Percentiles rank a stretch among this genome's conserved stretches.
phyloP scores from a whole-genome alignment of 92 coral and sea anemone genomes.

The Chrysogorgia sp. region DNA sequence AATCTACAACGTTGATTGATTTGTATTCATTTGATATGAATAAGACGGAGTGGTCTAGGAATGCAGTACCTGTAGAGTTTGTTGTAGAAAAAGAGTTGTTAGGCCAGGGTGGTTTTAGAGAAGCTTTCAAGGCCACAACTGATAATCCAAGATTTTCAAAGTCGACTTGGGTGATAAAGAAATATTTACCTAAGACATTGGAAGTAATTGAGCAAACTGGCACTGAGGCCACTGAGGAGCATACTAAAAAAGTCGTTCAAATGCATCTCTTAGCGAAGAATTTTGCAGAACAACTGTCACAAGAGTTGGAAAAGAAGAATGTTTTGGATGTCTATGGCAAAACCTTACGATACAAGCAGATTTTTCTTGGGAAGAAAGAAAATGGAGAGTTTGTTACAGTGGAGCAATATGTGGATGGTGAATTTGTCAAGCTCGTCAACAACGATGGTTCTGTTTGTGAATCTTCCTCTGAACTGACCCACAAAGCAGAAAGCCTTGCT shows the following conservation, averaged over 20 bases:
- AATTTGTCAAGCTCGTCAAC: no score
- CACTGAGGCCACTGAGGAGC: slow-evolving; percentile 53
- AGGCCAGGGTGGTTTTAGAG: slow-evolving; percentile 60
- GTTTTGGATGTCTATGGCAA: no score
- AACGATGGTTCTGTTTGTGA: no score
- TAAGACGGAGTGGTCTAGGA: slow-evolving; percentile 42
- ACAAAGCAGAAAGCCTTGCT: neutral
- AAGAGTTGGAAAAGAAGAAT: no score
- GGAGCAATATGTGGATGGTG: no score
- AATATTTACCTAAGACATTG: slow-evolving; percentile 41
- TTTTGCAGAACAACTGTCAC: no score
- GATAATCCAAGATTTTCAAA: slow-evolving; percentile 43
- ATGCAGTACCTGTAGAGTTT: slow-evolving; percentile 52
- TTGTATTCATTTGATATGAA: slow-evolving; percentile 55
- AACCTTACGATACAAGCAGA: no score
- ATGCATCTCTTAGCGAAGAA: slow-evolving; percentile 59
- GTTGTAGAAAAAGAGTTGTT: slow-evolving; percentile 45
- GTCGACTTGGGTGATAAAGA: slow-evolving; percentile 56
- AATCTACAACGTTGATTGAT: slow-evolving; percentile 24
- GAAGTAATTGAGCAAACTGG: slow-evolving; percentile 40
- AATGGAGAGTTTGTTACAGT: no score
- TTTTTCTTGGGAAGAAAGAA: no score
- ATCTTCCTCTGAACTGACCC: neutral
- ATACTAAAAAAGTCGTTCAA: slow-evolving; percentile 57
- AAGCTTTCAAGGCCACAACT: slow-evolving; percentile 55